Percentiles rank a stretch among this genome's conserved stretches.
These are phyloP conservation scores for Mesorhabditis spiculigera DNA, from an alignment of 2,888 invertebrate species.

Conservation along the genomic window DNA sequence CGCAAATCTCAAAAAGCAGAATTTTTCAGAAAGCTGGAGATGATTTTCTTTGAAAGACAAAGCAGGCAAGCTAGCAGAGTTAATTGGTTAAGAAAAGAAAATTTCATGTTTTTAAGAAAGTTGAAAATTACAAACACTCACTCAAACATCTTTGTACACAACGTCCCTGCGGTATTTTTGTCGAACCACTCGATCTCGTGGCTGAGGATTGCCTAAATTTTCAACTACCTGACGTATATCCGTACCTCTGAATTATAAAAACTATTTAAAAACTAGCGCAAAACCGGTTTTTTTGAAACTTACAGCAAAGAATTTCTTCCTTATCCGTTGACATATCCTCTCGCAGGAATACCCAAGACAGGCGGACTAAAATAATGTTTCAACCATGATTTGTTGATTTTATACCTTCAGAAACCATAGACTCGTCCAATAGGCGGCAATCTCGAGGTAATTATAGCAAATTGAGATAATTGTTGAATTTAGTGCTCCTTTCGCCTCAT, in stretches of 20 bases:
- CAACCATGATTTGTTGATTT: neutral
- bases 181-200: conserved; percentile 60
- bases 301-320: neutral
- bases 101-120: too few species aligned
- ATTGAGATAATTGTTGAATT: neutral
- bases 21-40: too few species aligned
- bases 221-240: too few species aligned
- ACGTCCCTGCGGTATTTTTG: conserved; percentile 62
- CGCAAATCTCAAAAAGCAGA: too few species aligned
- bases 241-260: too few species aligned
- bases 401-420: neutral
- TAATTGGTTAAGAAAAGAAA: too few species aligned
- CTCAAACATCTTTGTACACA: conserved; percentile 64
- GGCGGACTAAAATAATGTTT: neutral
- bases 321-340: neutral
- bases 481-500: neutral
- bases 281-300: too few species aligned
- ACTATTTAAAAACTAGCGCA: too few species aligned
- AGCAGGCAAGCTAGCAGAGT: too few species aligned
- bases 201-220: conserved; percentile 54
- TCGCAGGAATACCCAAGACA: neutral
- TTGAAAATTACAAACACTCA: conserved; percentile 39
- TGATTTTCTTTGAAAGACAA: too few species aligned
- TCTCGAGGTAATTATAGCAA: neutral
- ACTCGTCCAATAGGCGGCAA: neutral